Evolutionary conservation across 2,797 vertebrate species (phyloP), one percentile per base, ranked within the genome.

Genomic region (Pelobates cultripes): DNA sequence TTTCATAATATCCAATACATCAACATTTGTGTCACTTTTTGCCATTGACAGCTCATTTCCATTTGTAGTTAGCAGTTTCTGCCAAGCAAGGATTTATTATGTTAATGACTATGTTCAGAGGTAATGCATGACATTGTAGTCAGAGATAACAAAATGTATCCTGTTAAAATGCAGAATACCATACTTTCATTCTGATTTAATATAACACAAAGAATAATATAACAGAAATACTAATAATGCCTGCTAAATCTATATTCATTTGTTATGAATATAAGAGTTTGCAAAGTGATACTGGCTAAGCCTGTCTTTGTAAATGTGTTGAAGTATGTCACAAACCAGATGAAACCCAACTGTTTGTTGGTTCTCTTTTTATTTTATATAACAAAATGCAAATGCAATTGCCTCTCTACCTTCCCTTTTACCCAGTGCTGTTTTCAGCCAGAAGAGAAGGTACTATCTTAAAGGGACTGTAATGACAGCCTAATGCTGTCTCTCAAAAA

Each of bases 11-110:
- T 83, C 75, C 70, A 83, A 78, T 83, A 74, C 76, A 83, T 83
- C 81, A 83, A 78, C 76, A 83, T 83, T 74, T 83, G 76, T 83
- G 76, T 83, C 81, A 83, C 76, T 83, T 83, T 83, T 63, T 57
- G 60, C 81, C 81, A 83, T 68, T 83, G 76, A 83, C 76, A 83
- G 71, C 76, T 78, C 81, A 79, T 83, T 83, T 83, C 81, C 76
- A 83, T 79, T 83, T 78, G 76, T 83, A 83, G 76, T 78, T 78
- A 78, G 81, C 76, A 70, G 71, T 73, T 83, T 83, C 81, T 83
- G 76, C 81, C 81, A 79, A 79, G 76, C 70, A 83, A 83, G 79
- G 81, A 83, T 83, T 83, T 83, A 83, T 83, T 83, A 78, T 78
- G 76, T 73, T 83, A 83, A 83, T 83, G 75, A 81, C 57, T 64